These are phyloP conservation scores for Xestia rhomboidea DNA, from an alignment of 2,888 invertebrate genomes.

Conservation along the genomic window DNA sequence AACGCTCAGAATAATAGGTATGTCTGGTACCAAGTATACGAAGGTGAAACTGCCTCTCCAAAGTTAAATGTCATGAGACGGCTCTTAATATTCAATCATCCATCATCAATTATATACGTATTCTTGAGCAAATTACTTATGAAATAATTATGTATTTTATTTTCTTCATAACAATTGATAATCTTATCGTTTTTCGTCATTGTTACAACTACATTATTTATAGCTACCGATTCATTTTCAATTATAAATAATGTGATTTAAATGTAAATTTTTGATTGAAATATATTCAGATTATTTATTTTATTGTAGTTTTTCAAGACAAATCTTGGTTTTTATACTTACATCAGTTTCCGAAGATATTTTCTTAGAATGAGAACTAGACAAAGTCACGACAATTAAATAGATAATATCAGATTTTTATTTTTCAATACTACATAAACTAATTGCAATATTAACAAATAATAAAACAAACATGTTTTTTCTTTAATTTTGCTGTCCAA, in stretches of 20 bases:
- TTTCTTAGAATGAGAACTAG: background rate
- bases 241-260: slow-evolving; percentile 4
- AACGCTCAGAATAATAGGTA: slow-evolving; percentile 5
- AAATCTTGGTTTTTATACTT: background rate
- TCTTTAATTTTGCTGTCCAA: slow-evolving; percentile 5
- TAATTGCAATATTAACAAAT: slow-evolving; percentile 1
- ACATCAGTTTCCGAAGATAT: background rate
- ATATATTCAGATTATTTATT: slow-evolving; percentile 2
- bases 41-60: slow-evolving; percentile 34
- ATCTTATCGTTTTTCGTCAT: slow-evolving; percentile 33
- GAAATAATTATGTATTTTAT: slow-evolving; percentile 18
- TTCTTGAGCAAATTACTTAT: slow-evolving; percentile 20
- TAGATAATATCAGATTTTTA: background rate
- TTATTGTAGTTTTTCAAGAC: slow-evolving; percentile 1
- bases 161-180: slow-evolving; percentile 37
- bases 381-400: background rate
- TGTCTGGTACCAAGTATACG: slow-evolving; percentile 24
- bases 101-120: slow-evolving; percentile 13
- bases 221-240: slow-evolving; percentile 20
- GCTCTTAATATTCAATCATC: slow-evolving; percentile 21
- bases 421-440: background rate
- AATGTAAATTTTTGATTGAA: background rate
- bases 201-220: slow-evolving; percentile 17
- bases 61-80: slow-evolving; percentile 32
- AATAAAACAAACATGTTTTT: slow-evolving; percentile 1